phyloP scores from a whole-genome alignment of 1,140 invertebrate species.

The Prorops nasuta region DNA sequence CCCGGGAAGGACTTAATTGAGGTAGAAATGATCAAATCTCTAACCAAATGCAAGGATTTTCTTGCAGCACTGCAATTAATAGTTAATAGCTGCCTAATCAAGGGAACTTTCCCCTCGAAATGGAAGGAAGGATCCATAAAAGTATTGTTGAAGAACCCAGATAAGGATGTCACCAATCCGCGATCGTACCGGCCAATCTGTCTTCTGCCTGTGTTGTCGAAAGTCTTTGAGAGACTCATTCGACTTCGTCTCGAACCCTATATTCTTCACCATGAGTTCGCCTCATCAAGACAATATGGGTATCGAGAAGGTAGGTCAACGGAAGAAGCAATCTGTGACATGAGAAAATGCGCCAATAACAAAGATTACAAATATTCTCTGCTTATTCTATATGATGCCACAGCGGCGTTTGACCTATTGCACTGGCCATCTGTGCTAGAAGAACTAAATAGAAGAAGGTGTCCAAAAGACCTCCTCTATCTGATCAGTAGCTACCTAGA shows the following conservation, averaged over 20 bases:
- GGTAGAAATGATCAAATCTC: slow-evolving; percentile 5
- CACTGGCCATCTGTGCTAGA: slow-evolving; percentile 42
- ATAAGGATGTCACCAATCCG: slow-evolving; percentile 12
- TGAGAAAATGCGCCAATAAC: not conserved
- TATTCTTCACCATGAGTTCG: not conserved
- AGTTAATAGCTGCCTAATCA: slow-evolving; percentile 10
- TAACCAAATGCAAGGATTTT: too few species aligned
- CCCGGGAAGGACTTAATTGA: slow-evolving; percentile 17
- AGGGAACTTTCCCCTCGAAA: slow-evolving; percentile 12
- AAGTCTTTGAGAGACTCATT: slow-evolving; percentile 28
- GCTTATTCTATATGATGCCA: slow-evolving; percentile 44
- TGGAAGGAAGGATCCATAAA: slow-evolving; percentile 23
- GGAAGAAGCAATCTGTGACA: slow-evolving; percentile 8
- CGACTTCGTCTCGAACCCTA: slow-evolving; percentile 3
- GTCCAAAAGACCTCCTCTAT: slow-evolving; percentile 9
- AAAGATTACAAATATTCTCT: slow-evolving; percentile 18
- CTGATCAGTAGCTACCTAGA: slow-evolving; percentile 11
- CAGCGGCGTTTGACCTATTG: slow-evolving; percentile 46
- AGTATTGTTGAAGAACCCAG: slow-evolving; percentile 19
- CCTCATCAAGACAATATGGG: slow-evolving; percentile 5
- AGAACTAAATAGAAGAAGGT: slow-evolving; percentile 17
- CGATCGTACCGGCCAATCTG: slow-evolving; percentile 31
- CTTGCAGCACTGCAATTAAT: not conserved
- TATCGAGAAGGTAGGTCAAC: slow-evolving; percentile 3
- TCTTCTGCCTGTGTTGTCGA: slow-evolving; percentile 26